Base-by-base conservation (phyloP, 2,888 invertebrate species). In the Drosophila quasianomalipes region DNA sequence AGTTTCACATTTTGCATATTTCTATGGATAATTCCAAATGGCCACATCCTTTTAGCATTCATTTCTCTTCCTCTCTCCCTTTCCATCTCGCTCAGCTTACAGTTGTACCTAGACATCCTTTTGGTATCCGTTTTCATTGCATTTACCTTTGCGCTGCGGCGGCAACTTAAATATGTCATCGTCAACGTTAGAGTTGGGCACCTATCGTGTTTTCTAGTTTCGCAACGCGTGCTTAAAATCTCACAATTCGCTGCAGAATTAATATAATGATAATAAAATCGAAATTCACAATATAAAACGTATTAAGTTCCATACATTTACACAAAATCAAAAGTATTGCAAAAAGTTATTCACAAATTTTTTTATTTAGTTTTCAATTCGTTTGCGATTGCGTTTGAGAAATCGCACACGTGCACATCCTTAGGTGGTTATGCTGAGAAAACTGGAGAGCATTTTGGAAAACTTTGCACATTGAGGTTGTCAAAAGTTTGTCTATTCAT, bases 401-500 rank as follows among this genome's bases (percentile, higher is more conserved):
- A 22, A 41, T 22, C 16, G 22, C 39, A 2, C 16, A 58, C 44
- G 44, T 10, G 22, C 6, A 6, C 58, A 58, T 58, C 44, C 31
- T 44, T 58, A 58, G 19, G n/a, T 70, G 74, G 70, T 62, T 69
- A 64, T 78, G 67, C 74, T 58, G 33, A 49, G 71, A 16, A 61
- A 54, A 70, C 39, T 33, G 33, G 3, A 30, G 47, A 35, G 37
- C 41, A 44, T 68, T 47, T 63, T 62, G 65, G 37, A 71, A 83
- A 85, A 90, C 81, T 85, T 90, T 85, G 81, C 85, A 79, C 90
- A 85, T 85, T 85, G 89, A 85, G 90, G 83, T 81, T 85, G 88
- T 77, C 77, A 75, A 88, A 88, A 88, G 87, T 88, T 88, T 88
- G 87, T 79, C 87, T 86, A 88, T 88, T 90, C 87, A 87, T 87